A percentile compares a stretch with the other conserved stretches of the same genome.
These are phyloP conservation scores for Coracias cyanogaster DNA, from an alignment of 2,797 vertebrate species.

Conservation along the genomic window DNA sequence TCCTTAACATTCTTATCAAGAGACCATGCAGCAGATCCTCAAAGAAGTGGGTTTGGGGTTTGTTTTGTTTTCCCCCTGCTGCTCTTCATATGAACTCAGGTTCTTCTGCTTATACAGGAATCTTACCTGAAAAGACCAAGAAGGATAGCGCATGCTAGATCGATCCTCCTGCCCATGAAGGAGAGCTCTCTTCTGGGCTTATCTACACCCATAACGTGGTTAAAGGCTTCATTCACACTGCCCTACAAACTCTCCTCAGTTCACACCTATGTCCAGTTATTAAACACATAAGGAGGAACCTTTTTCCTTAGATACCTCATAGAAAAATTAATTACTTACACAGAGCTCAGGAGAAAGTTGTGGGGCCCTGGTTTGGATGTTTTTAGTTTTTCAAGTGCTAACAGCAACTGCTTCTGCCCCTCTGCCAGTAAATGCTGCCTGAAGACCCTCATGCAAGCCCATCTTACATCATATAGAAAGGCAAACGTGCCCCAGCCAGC, in stretches of 20 bases:
- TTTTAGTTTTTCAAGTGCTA: background rate
- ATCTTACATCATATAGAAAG: rapidly evolving
- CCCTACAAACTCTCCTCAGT: background rate
- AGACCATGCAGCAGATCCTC: background rate
- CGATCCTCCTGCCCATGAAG: background rate
- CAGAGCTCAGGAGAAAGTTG: background rate
- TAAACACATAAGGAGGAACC: background rate
- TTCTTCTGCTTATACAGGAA: background rate
- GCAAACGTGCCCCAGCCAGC: background rate
- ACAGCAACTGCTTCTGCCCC: background rate
- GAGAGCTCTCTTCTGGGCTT: background rate
- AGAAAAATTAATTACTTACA: background rate
- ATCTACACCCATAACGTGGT: rapidly evolving
- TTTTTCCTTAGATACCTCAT: background rate
- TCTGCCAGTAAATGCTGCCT: background rate
- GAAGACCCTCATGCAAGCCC: rapidly evolving
- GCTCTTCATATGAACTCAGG: background rate
- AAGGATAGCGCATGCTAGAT: background rate
- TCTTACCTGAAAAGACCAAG: background rate
- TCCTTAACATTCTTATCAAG: background rate
- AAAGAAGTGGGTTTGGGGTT: background rate
- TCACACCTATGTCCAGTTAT: background rate
- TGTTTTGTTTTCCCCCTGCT: rapidly evolving
- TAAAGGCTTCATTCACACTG: background rate
- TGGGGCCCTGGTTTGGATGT: background rate